These are phyloP conservation scores for Trachelus stipa DNA, from an alignment of 2,888 invertebrate genomes.

Conservation along the genomic window DNA sequence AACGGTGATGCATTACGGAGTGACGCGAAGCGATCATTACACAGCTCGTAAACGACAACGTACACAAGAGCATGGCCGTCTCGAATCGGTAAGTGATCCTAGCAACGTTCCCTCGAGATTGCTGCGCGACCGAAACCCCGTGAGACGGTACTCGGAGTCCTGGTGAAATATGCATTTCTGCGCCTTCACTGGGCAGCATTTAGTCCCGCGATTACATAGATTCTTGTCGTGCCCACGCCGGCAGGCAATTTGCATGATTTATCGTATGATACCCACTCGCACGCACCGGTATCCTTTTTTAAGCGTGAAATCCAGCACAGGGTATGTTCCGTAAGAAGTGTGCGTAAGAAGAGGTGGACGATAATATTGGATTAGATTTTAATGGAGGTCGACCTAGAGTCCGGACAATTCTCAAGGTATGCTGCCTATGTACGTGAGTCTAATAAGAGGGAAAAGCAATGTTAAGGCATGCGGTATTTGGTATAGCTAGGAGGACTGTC, in stretches of 20 bases:
- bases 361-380: not conserved
- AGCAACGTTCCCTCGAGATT: not conserved
- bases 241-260: slow-evolving; percentile 31
- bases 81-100: slow-evolving; percentile 13
- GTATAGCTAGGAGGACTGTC: not conserved
- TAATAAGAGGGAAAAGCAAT: not conserved
- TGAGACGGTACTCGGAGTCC: slow-evolving; percentile 12
- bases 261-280: slow-evolving; percentile 15
- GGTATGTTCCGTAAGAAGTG: not conserved
- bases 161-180: slow-evolving; percentile 23
- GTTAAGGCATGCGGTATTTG: not conserved
- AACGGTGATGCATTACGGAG: not conserved
- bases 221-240: slow-evolving; percentile 10
- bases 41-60: slow-evolving; percentile 17
- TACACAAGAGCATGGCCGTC: slow-evolving; percentile 9
- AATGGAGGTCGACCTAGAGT: not conserved
- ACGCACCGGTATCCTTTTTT: not conserved
- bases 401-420: not conserved
- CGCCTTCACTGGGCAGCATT: slow-evolving; percentile 24
- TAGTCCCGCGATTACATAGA: slow-evolving; percentile 27
- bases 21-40: slow-evolving; percentile 6
- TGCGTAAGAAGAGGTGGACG: not conserved
- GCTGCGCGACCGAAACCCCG: slow-evolving; percentile 5
- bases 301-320: not conserved
- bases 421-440: not conserved